Evolutionary conservation across 2,113 vertebrate species (phyloP), one percentile per base, ranked within the genome.

Genomic region (Vidua chalybeata): DNA sequence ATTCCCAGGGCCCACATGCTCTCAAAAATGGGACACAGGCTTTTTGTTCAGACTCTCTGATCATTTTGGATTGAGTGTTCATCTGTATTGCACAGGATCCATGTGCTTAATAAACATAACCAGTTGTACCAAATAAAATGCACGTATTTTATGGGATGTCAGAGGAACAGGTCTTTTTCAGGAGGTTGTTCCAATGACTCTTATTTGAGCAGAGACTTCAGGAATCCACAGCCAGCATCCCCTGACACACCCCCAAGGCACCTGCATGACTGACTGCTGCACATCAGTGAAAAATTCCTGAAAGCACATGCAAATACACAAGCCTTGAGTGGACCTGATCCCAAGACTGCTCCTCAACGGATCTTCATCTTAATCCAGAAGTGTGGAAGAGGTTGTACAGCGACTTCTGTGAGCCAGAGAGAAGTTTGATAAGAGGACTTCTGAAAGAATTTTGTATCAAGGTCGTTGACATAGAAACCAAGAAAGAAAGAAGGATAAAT

Each of bases 81-180:
- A 55, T 20, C 75, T 83, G 51, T 8, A 37, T 5, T 71, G 51
- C 87, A 46, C 37, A 87, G 84, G 18, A 72, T 84, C 71, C 58
- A 45, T 1, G 21, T 52, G 71, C 59, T 39, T 77, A 85, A 96
- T 85, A 96, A 95, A 76, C 13, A 41, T 3, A 93, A 49, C 33
- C 75, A 74, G 35, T 80, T 83, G 72, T 58, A 71, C 33, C 59
- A 80, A 66, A 90, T 66, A 73, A 94, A 96, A 77, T 21, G 2
- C 43, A 49, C 5, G 10, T 15, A 49, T 61, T 88, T 90, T 55
- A 83, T 24, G 79, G 71, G 46, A 91, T 39, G n/a, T n/a, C 43
- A 83, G 48, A 85, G 27, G 68, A 96, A 71, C 33, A 14, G 61
- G 33, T 76, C 68, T 85, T 58, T 88, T 74, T 15, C 84, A n/a